Conservation (phyloP, 2,888 invertebrate species). For the Tiphia femorata region DNA sequence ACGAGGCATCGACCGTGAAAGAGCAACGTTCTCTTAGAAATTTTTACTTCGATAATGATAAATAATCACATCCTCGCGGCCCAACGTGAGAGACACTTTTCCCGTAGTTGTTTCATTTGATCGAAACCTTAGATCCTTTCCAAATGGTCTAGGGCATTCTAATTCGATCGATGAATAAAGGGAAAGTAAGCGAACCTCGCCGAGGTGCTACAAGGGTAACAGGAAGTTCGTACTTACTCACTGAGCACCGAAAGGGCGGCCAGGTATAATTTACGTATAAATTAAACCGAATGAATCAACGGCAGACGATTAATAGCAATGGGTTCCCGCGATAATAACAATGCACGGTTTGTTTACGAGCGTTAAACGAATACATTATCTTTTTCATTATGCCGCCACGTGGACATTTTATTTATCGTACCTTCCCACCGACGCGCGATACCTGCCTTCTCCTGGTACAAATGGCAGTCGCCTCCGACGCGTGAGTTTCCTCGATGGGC, state of each 20-base stretch:
- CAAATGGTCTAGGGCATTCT: too few species aligned
- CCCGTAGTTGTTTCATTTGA: too few species aligned
- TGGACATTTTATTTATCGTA: conserved; percentile 50
- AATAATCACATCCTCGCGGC: too few species aligned
- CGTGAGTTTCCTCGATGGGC: too few species aligned
- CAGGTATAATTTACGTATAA: conserved; percentile 64
- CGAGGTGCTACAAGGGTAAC: conserved; percentile 49
- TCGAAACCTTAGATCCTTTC: too few species aligned
- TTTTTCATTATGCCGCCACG: conserved; percentile 63
- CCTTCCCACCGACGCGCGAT: conserved; percentile 20
- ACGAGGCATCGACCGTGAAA: too few species aligned
- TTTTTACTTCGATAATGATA: too few species aligned
- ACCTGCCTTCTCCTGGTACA: conserved; percentile 43
- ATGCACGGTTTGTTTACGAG: conserved; percentile 56
- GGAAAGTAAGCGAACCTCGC: too few species aligned
- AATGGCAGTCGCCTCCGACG: too few species aligned
- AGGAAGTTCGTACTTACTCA: conserved; percentile 67
- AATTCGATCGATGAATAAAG: too few species aligned
- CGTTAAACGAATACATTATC: conserved; percentile 61
- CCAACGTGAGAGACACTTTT: too few species aligned
- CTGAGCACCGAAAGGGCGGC: conserved; percentile 62
- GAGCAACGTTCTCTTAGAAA: too few species aligned
- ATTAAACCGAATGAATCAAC: conserved; percentile 65
- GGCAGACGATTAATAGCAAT: conserved; percentile 62
- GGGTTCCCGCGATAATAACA: conserved; percentile 56